These are phyloP conservation scores for Lycaena phlaeas DNA, from an alignment of 2,888 invertebrate genomes.

Conservation along the genomic window DNA sequence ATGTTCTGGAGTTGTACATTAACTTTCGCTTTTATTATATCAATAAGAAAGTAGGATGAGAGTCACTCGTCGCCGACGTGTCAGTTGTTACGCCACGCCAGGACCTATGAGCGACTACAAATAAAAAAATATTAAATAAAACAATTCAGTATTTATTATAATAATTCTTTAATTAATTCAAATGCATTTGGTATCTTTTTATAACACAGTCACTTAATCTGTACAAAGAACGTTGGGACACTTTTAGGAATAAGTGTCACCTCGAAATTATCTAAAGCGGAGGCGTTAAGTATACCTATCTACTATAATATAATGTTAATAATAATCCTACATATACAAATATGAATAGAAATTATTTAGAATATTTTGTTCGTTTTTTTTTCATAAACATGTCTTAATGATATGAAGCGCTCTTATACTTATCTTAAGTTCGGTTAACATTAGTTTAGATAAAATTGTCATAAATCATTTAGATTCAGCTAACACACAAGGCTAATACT, in stretches of 20 bases:
- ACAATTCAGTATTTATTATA: background rate
- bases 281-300: background rate
- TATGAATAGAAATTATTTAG: constrained; percentile 15
- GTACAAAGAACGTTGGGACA: constrained; percentile 21
- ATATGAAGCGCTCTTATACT: constrained; percentile 18
- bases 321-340: constrained; percentile 5
- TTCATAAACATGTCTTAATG: constrained; percentile 12
- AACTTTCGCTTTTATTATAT: no score
- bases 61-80: no score
- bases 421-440: constrained; percentile 5
- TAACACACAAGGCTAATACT: constrained; percentile 9
- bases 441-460: background rate
- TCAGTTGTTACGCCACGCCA: no score
- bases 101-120: no score
- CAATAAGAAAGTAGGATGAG: no score
- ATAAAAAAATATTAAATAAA: background rate
- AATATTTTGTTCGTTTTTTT: constrained; percentile 18
- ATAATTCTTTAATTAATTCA: constrained; percentile 26
- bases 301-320: background rate
- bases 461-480: background rate
- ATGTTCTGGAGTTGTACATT: no score
- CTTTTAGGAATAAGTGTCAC: constrained; percentile 7
- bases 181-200: constrained; percentile 46
- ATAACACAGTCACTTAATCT: constrained; percentile 21
- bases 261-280: constrained; percentile 9